Evolutionary conservation across 2,797 vertebrate species (phyloP).

Genomic region (Zalophus californianus): DNA sequence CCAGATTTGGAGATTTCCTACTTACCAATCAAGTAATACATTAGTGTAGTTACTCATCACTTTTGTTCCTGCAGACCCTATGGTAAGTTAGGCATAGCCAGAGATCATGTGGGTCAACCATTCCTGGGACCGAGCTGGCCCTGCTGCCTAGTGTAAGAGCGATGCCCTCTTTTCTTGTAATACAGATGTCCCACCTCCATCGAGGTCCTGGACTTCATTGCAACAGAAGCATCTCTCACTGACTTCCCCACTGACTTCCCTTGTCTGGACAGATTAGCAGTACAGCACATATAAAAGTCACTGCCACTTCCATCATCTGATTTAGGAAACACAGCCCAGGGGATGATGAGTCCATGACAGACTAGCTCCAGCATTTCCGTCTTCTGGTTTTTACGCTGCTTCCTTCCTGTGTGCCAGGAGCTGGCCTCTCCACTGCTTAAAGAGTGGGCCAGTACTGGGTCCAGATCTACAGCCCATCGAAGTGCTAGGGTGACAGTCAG

Average conservation of each 20-base stretch:
- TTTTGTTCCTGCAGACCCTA: neutral
- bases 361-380: neutral
- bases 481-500: neutral
- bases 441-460: neutral
- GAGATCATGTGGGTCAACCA: neutral
- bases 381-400: neutral
- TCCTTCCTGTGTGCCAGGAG: neutral
- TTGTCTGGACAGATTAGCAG: neutral
- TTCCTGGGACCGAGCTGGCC: too few species aligned
- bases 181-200: neutral
- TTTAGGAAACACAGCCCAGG: neutral
- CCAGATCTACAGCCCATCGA: fast-evolving
- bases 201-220: neutral
- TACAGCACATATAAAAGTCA: neutral
- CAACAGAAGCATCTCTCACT: neutral
- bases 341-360: neutral
- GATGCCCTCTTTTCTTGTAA: too few species aligned
- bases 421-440: neutral
- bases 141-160: neutral
- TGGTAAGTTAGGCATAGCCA: neutral
- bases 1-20: neutral
- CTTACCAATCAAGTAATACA: neutral
- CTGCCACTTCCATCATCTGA: neutral
- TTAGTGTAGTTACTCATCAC: neutral
- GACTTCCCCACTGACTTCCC: neutral